A percentile compares a stretch with the other conserved stretches of the same genome.
phyloP scores from a whole-genome alignment of 2,113 vertebrate species.

The Poeciliopsis prolifica region DNA sequence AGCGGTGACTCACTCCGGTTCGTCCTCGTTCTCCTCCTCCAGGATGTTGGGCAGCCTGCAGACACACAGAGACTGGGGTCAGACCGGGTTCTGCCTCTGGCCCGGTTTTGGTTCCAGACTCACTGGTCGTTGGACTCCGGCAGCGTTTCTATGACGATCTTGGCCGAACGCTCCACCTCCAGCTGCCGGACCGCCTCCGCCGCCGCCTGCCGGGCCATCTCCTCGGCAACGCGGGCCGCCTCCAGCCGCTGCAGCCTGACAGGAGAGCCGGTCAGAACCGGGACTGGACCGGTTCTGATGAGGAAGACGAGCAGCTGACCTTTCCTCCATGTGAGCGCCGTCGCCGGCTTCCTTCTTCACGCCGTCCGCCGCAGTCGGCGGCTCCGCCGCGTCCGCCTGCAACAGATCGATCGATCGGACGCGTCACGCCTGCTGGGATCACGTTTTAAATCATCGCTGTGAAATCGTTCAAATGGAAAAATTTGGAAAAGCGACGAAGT shows the following conservation, averaged over 20 bases:
- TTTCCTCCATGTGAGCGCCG: conserved; percentile 59
- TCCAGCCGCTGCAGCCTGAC: conserved; percentile 72
- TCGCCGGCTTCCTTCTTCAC: conserved; percentile 59
- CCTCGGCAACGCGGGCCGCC: conserved; percentile 67
- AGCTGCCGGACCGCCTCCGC: conserved; percentile 69
- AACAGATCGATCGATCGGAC: background rate
- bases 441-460: too few relatives aligned
- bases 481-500: too few relatives aligned
- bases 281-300: background rate
- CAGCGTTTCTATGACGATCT: conserved; percentile 54
- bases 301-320: conserved; percentile 49
- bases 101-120: conserved; percentile 27
- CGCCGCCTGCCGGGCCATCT: conserved; percentile 67
- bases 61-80: conserved; percentile 8
- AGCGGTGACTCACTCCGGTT: conserved; percentile 75
- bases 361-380: conserved; percentile 32
- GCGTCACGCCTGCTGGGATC: too few relatives aligned
- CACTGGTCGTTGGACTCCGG: conserved; percentile 70
- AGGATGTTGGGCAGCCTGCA: conserved; percentile 78
- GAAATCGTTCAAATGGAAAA: too few relatives aligned
- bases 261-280: background rate
- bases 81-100: background rate
- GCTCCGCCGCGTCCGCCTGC: conserved; percentile 36
- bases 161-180: conserved; percentile 60
- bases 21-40: conserved; percentile 80